Evolutionary conservation across 2,888 invertebrate genomes (phyloP), one percentile per base, ranked within the genome.

Genomic region (Drosophila cognata): DNA sequence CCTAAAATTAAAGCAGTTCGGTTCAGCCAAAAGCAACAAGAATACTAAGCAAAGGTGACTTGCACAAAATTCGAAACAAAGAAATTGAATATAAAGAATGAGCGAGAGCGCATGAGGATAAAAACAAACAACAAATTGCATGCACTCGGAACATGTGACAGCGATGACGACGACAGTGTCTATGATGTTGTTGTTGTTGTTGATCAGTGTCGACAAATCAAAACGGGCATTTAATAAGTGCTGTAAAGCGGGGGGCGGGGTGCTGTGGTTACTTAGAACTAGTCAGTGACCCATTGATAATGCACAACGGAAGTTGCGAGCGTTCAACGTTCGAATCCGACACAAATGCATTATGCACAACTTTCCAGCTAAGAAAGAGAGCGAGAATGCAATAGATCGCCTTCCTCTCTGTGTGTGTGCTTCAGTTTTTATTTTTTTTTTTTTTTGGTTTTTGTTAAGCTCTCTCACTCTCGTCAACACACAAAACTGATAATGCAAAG

Each of bases 41-140:
- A 60, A 84, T 62, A 74, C 67, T 87, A 79, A 81, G 81, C 75
- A 65, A 56, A 70, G 76, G 66, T 86, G 86, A 90, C 87, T 87
- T 90, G 89, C 90, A 90, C 28, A 77, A 90, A 87, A 77, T 33
- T 66, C 50, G 48, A 79, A 82, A 82, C 85, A 90, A 90, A 89
- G 89, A 77, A 87, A 59, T 56, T 55, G n/a, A 56, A 66, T 31
- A 41, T 46, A 51, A 13, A 57, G 62, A 36, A 60, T 65, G 53
- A 50, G 65, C 28, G 48, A 66, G 74, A 35, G 52, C 48, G 51
- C 48, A 48, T 36, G 50, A 52, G 50, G 57, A 67, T 59, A 62
- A 66, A 72, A 64, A 11, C 43, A 65, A 74, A 64, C 55, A 71
- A 50, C 38, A 66, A 71, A 68, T 55, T 71, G 77, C 69, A 81